Base-by-base conservation (phyloP, 2,113 vertebrate genomes). In the Aldabrachelys gigantea region DNA sequence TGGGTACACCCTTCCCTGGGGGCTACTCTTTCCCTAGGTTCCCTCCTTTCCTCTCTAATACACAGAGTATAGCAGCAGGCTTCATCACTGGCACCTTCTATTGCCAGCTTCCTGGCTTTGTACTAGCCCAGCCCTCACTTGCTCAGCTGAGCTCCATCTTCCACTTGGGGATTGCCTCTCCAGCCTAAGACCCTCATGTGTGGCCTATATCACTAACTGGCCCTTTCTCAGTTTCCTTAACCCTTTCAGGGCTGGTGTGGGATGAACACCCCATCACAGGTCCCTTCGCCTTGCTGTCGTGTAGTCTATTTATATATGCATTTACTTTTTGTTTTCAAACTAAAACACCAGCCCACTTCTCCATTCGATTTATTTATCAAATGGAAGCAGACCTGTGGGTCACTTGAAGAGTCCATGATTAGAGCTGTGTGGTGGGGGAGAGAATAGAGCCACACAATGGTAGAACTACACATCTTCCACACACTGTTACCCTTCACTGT, bases 351-450 rank as follows among this genome's bases (percentile, higher is more conserved):
- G 25, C 25, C 92, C 62, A 82, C 88, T 93, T 95, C 54, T 52
- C 50, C 53, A 91, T 17, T 52, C 56, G 84, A 49, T 89, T 88
- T 92, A 88, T 90, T 94, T 50, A 90, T 31, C 82, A 96, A 95
- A 88, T 1, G 0, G 52, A 69, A 90, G 52, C 7, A 84, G 79
- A 78, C 57, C 85, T 44, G 7, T 25, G 10, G 35, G 80, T 81
- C 69, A 81, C 22, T 41, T 95, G 93, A 92, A 75, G 79, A 62
- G 82, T 92, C 35, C 79, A 87, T 90, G 76, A 85, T 24, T 13
- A 41, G 75, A 31, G 27, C 57, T 49, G 50, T 0, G 0, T 19
- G 49, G 52, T 78, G 31, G 10, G 75, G 31, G n/a, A 92, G 2
- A 88, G 16, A 69, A 22, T 25, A 62, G 3, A 5, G 59, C 84